phyloP scores from a whole-genome alignment of 2,797 vertebrate genomes.

The Lycodopsis pacificus region DNA sequence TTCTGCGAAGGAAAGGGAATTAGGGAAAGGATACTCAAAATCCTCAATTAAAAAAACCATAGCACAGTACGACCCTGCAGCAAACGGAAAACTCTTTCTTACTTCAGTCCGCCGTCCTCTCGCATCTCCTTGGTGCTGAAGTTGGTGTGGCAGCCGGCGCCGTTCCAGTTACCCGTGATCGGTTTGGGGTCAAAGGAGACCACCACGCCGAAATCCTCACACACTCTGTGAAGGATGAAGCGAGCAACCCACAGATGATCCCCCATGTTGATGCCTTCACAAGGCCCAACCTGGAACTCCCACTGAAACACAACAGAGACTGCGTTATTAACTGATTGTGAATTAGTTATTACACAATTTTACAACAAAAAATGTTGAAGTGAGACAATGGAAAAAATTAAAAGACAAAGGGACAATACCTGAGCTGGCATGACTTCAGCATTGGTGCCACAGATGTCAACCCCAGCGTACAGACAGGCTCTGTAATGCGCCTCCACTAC shows the following conservation, averaged over 20 bases:
- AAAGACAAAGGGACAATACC: constrained; percentile 78
- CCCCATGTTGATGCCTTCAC: constrained; percentile 94
- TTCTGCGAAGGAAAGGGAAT: constrained; percentile 69
- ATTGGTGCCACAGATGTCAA: constrained; percentile 94
- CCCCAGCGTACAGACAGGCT: constrained; percentile 94
- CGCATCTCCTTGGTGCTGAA: constrained; percentile 96
- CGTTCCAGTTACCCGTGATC: constrained; percentile 98
- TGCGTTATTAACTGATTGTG: background rate
- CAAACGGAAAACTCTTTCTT: constrained; percentile 61
- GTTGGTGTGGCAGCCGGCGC: constrained; percentile 97
- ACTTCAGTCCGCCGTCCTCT: constrained; percentile 94
- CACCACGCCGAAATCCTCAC: constrained; percentile 94
- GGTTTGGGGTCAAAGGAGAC: constrained; percentile 97
- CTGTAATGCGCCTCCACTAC: constrained; percentile 95
- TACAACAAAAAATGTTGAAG: background rate
- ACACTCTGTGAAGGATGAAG: constrained; percentile 95
- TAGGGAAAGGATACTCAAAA: background rate
- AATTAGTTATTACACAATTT: background rate
- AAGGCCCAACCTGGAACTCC: constrained; percentile 97
- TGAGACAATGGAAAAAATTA: background rate
- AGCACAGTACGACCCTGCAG: accelerated
- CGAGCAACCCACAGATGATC: constrained; percentile 95
- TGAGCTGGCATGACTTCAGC: constrained; percentile 98
- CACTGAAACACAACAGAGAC: constrained; percentile 82
- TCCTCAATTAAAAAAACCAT: background rate